Conservation (phyloP, 2,888 invertebrate species). For the Volucella inanis region DNA sequence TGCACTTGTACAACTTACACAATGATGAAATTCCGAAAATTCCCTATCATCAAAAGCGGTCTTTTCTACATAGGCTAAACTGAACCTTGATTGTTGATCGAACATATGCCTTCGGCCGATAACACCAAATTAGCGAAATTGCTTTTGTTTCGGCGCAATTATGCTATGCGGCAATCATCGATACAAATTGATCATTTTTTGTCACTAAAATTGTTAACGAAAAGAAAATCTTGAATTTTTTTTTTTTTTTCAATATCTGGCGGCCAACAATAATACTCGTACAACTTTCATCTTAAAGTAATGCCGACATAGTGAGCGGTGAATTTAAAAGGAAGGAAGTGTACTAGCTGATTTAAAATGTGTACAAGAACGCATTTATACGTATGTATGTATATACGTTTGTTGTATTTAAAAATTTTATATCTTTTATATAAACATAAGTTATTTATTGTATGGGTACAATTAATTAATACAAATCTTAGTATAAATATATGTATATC, state of each 20-base stretch:
- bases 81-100: conserved; percentile 60
- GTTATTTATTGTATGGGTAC: no score
- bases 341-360: no score
- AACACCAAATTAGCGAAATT: conserved; percentile 71
- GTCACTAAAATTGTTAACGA: conserved; percentile 47
- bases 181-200: conserved; percentile 74
- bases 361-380: no score
- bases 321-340: background rate
- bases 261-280: conserved; percentile 27
- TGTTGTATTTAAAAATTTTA: no score
- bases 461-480: no score
- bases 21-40: conserved; percentile 64
- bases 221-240: conserved; percentile 64
- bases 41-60: conserved; percentile 54
- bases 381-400: no score
- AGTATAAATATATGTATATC: no score
- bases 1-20: conserved; percentile 50
- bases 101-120: conserved; percentile 64
- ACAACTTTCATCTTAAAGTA: conserved; percentile 60
- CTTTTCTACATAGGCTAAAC: conserved; percentile 36
- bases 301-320: conserved; percentile 55
- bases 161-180: conserved; percentile 68
- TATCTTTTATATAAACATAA: no score
- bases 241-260: conserved; percentile 30
- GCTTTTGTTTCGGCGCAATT: conserved; percentile 72